Evolutionary conservation across 2,113 vertebrate genomes (phyloP).

Genomic region (Glaucomys volans): DNA sequence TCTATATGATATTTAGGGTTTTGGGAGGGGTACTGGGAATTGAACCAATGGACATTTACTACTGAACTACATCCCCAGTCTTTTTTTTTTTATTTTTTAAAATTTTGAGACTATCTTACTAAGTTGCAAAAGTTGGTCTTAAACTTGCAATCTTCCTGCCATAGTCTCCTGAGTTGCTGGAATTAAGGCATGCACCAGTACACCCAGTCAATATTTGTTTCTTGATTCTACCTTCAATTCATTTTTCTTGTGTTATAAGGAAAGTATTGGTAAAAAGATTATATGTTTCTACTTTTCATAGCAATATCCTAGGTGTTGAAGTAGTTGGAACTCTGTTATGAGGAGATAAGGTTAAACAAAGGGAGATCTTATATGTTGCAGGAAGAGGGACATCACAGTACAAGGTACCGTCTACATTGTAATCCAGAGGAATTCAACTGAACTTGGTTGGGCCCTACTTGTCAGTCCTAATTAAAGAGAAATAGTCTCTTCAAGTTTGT

Average conservation of each 20-base stretch:
- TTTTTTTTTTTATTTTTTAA: too few species aligned
- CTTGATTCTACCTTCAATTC: not conserved
- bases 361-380: not conserved
- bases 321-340: not conserved
- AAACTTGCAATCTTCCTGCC: too few species aligned
- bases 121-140: too few species aligned
- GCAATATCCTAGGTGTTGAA: not conserved
- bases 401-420: not conserved
- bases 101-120: too few species aligned
- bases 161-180: too few species aligned
- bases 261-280: not conserved
- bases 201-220: not conserved
- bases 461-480: not conserved
- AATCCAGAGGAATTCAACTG: not conserved
- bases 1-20: not conserved
- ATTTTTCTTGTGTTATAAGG: not conserved
- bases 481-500: too few species aligned
- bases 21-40: too few species aligned
- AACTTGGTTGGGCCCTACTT: not conserved
- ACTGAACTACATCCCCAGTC: too few species aligned
- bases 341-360: not conserved
- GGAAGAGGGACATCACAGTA: not conserved
- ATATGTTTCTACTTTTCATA: not conserved
- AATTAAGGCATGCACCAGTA: too few species aligned
- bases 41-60: too few species aligned